Percentiles rank a stretch among this genome's conserved stretches.
phyloP scores from a whole-genome alignment of 2,113 vertebrate species.

The Cryptotis parvus region DNA sequence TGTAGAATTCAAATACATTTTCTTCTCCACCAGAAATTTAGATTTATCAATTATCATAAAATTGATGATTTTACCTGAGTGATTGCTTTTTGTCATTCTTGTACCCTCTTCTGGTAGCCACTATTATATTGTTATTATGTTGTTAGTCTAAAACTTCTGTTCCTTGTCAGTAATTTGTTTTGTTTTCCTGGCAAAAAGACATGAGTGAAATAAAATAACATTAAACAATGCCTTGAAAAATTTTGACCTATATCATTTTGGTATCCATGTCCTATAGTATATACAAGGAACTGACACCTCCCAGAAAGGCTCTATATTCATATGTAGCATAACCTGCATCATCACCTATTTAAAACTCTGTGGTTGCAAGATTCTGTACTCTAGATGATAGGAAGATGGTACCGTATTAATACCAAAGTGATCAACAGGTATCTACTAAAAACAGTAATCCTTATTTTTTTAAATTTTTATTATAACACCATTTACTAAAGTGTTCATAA shows the following conservation, averaged over 20 bases:
- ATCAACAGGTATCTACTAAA: not conserved
- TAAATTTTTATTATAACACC: no score
- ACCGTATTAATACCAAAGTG: not conserved
- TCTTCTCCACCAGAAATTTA: no score
- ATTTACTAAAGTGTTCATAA: no score
- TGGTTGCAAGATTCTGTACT: not conserved
- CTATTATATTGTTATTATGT: no score
- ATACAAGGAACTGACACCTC: not conserved
- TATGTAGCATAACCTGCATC: not conserved
- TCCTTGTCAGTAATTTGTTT: not conserved
- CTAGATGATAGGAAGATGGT: not conserved
- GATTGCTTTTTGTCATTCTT: no score
- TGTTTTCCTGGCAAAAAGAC: not conserved
- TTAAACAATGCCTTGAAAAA: not conserved
- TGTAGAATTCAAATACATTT: no score
- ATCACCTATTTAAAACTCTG: not conserved
- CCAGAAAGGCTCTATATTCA: fast-evolving
- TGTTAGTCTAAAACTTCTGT: no score
- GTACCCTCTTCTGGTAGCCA: no score
- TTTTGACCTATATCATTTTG: not conserved
- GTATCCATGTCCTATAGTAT: not conserved
- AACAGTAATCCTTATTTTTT: not conserved
- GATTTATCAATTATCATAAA: no score
- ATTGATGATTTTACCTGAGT: no score
- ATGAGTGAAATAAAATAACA: no score